Conservation (phyloP, 2,797 vertebrate species). For the Coluber constrictor region DNA sequence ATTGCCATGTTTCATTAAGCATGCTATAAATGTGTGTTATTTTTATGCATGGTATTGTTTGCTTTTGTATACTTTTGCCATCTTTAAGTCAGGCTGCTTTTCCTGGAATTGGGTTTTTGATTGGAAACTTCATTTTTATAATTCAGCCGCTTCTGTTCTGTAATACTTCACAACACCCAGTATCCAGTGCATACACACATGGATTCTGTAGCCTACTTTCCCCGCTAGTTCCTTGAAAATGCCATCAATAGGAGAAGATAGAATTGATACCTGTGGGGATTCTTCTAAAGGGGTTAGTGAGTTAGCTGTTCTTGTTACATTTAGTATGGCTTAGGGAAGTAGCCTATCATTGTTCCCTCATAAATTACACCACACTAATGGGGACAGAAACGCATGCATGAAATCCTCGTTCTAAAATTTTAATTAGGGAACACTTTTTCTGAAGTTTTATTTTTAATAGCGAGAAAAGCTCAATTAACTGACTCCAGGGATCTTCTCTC, state of each 20-base stretch:
- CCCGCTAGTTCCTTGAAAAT: too few relatives aligned
- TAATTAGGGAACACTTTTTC: conserved; percentile 33
- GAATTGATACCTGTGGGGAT: not conserved
- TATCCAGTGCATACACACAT: not conserved
- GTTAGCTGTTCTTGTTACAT: not conserved
- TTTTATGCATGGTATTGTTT: not conserved
- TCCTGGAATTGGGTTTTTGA: not conserved
- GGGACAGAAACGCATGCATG: not conserved
- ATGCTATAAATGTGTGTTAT: not conserved
- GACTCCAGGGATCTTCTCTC: conserved; percentile 36
- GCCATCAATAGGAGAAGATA: not conserved
- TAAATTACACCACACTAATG: not conserved
- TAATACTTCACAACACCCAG: not conserved
- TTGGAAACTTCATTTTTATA: not conserved
- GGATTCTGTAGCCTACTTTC: not conserved
- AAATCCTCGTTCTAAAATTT: not conserved
- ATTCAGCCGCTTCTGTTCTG: not conserved
- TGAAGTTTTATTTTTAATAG: conserved; percentile 31
- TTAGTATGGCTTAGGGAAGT: not conserved
- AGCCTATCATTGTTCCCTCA: not conserved
- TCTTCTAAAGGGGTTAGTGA: not conserved
- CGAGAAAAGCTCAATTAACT: conserved; percentile 9
- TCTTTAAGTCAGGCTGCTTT: conserved; percentile 10
- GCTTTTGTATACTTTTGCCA: accelerated
- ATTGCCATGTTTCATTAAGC: not conserved